Base-by-base conservation (phyloP, 2,113 vertebrate species). In the Solea senegalensis region DNA sequence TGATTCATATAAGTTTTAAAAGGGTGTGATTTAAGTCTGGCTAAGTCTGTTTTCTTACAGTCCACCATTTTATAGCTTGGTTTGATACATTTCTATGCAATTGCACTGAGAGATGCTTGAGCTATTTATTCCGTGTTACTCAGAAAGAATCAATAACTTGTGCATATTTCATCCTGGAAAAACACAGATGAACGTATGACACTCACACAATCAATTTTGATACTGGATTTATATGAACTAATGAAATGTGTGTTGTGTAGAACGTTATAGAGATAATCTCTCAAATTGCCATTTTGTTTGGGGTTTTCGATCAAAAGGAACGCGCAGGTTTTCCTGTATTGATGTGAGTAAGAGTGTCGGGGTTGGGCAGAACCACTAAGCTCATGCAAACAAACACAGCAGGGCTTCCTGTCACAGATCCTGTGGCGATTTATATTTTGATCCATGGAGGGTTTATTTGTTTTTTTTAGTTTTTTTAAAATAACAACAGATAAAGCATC, bases 251-350 rank as follows among this genome's bases (percentile, higher is more conserved):
- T 9, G 2, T 9, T 9, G 8, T 9, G 4, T 2, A n/a, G 12
- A 53, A 9, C 5, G 27, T 26, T 12, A 53, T 63, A 39, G 6
- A 51, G 49, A 26, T 10, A 56, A 44, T 12, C 16, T n/a, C 57
- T 53, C 21, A 39, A 59, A 34, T 34, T 44, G 45, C 16, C 48
- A 58, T 27, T 61, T 48, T 26, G 64, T 62, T 60, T 63, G 14
- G 21, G 21, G 39, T 61, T 70, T 70, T 82, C 57, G 21, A 60
- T 73, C 48, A 26, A 74, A 49, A 46, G 7, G n/a, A 50, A 55
- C 55, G 2, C 5, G 11, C 5, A 41, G 6, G 28, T 65, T 65
- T 64, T 54, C 8, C 43, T 73, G 56, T 60, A 49, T 68, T 41
- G 68, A 53, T 72, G 41, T 15, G 40, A 40, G 4, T 27, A 27